Evolutionary conservation across 2,888 invertebrate genomes (phyloP).

Genomic region (Villa cingulata): DNA sequence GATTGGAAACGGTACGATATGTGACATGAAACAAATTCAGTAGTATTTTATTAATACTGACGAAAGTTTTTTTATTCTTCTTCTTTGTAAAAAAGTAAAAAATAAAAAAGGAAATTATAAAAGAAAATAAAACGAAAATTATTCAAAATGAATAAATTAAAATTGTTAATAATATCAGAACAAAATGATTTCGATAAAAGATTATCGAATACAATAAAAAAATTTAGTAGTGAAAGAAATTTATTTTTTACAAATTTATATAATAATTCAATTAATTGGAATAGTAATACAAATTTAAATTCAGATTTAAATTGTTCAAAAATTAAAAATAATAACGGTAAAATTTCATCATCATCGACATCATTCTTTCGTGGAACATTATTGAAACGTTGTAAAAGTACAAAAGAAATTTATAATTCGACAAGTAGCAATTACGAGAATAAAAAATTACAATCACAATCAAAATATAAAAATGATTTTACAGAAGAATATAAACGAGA

Average conservation of each 20-base stretch:
- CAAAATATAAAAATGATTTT: too few relatives aligned
- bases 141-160: slow-evolving; percentile 12
- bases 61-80: too few relatives aligned
- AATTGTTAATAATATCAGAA: slow-evolving; percentile 13
- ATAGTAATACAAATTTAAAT: slow-evolving; percentile 11
- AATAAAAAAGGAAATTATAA: neutral
- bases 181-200: slow-evolving; percentile 14
- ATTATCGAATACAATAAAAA: slow-evolving; percentile 13
- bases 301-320: too few relatives aligned
- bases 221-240: slow-evolving; percentile 15
- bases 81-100: too few relatives aligned
- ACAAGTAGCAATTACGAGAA: neutral
- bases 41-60: too few relatives aligned
- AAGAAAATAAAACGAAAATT: too few relatives aligned
- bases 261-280: slow-evolving; percentile 13
- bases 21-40: too few relatives aligned
- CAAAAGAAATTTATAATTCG: slow-evolving; percentile 10
- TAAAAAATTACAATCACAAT: too few relatives aligned
- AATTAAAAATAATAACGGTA: too few relatives aligned
- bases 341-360: slow-evolving; percentile 5
- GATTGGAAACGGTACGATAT: too few relatives aligned
- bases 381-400: slow-evolving; percentile 15
- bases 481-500: neutral
- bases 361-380: slow-evolving; percentile 12
- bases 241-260: slow-evolving; percentile 14